These are phyloP conservation scores for Neofelis nebulosa DNA, from an alignment of 2,113 vertebrate species.

Conservation along the genomic window DNA sequence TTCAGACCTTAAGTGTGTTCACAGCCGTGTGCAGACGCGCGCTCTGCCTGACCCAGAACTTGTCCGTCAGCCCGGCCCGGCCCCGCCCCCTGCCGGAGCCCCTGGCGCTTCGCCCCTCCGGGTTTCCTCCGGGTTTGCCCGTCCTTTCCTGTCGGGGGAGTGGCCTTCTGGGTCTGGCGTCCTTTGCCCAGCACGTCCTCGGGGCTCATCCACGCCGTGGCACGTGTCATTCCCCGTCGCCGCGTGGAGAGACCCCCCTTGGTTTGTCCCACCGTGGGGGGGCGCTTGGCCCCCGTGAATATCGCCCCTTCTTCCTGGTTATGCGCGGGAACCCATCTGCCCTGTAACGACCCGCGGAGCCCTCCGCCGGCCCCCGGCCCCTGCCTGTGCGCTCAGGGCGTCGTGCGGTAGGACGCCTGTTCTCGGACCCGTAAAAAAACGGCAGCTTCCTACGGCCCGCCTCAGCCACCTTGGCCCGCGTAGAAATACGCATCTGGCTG, in stretches of 20 bases:
- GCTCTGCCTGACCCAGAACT: neutral
- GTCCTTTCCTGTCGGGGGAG: rapidly evolving
- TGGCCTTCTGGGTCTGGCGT: neutral
- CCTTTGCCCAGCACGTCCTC: rapidly evolving
- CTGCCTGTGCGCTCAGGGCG: no score
- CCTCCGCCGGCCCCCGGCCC: neutral
- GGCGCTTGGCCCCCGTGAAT: rapidly evolving
- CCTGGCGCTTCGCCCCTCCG: rapidly evolving
- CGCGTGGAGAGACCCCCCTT: rapidly evolving
- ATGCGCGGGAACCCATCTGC: rapidly evolving
- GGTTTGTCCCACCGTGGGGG: neutral
- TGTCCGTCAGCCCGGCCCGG: rapidly evolving
- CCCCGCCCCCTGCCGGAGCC: rapidly evolving
- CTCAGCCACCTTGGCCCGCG: neutral
- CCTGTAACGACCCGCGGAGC: neutral
- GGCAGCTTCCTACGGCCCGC: rapidly evolving
- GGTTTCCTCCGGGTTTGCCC: rapidly evolving
- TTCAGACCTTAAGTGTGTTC: neutral
- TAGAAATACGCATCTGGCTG: rapidly evolving
- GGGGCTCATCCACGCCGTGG: rapidly evolving
- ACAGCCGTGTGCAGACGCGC: rapidly evolving
- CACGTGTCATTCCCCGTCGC: rapidly evolving
- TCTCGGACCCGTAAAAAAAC: rapidly evolving
- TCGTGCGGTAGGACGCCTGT: rapidly evolving
- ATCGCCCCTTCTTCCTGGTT: rapidly evolving